These are phyloP conservation scores for Gymnothorax javanicus DNA, from an alignment of 2,797 vertebrate species.

Conservation along the genomic window DNA sequence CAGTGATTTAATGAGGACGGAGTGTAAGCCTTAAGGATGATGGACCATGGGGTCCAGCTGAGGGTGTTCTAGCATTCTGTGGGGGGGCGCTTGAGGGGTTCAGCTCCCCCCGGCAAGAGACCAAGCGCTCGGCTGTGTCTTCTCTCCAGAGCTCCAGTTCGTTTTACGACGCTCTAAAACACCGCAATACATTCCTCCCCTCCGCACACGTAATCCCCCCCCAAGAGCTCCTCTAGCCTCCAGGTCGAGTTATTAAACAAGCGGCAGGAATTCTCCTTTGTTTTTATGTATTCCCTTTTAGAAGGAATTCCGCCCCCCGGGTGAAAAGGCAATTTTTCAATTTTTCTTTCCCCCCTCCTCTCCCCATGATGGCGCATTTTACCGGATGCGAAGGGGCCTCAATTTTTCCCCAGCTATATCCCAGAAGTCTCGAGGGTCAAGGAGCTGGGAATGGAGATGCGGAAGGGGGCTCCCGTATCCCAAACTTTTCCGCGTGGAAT, in stretches of 20 bases:
- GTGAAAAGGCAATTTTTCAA: no score
- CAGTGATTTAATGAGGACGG: constrained; percentile 1
- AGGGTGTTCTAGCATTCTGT: no score
- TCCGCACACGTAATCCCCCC: background rate
- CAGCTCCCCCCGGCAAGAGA: background rate
- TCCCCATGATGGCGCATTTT: no score
- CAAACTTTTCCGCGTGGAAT: background rate
- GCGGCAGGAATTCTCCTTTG: background rate
- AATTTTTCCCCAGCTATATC: background rate
- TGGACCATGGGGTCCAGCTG: no score
- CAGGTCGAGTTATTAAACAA: constrained; percentile 7
- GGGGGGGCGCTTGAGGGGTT: no score
- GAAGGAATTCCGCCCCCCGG: background rate
- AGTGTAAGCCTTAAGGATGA: no score
- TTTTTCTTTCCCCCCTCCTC: background rate
- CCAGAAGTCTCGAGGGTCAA: background rate
- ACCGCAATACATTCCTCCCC: background rate
- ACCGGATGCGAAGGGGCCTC: background rate
- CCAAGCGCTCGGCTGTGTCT: no score
- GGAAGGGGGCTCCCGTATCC: background rate
- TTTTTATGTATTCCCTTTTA: background rate
- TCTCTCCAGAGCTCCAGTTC: background rate
- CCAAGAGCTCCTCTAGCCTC: background rate
- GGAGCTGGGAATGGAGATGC: background rate
- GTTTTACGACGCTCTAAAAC: background rate